Base-by-base conservation (phyloP, 2,113 vertebrate genomes). In the Campylomormyrus numenius region DNA sequence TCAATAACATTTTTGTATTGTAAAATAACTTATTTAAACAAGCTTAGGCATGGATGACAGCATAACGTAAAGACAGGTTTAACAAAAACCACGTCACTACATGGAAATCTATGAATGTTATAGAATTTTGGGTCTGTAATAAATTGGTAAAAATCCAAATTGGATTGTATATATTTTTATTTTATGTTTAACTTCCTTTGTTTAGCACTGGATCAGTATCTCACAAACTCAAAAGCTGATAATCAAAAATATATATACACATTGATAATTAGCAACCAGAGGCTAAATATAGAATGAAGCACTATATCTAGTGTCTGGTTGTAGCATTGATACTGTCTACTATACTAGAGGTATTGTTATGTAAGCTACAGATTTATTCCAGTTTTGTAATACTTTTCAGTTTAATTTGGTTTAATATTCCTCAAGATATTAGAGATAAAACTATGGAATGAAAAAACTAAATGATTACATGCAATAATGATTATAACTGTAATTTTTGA, bases 31-130 rank as follows among this genome's bases (percentile, higher is more conserved):
- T 95, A 97, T 96, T 94, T 94, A 91, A 93, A 95, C 93, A 93
- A 93, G 93, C 94, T 92, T 90, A 92, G 93, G 91, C 90, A 93
- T 90, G 90, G 92, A 93, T 93, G 92, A 94, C 91, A 92, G 92
- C 77, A 6, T 87, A 87, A 93, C 93, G 95, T 95, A 95, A 95
- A 95, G 94, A 94, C 95, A 94, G 96, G 96, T 96, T 96, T 96
- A 96, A 96, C 95, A 92, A 95, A 94, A 95, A 96, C 96, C 96
- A 96, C 98, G 97, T 99, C 97, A 95, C 96, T 96, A 97, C 95
- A 87, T 98, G 97, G 94, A 98, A 95, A 96, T 96, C 74, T 95
- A 95, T 96, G 96, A 96, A 97, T 97, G 97, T 97, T 96, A 96
- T 95, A 95, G 92, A 93, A 93, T 94, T 92, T 94, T 96, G 95